These are phyloP conservation scores for Melanargia galathea DNA, from an alignment of 2,888 invertebrate genomes.

Conservation along the genomic window DNA sequence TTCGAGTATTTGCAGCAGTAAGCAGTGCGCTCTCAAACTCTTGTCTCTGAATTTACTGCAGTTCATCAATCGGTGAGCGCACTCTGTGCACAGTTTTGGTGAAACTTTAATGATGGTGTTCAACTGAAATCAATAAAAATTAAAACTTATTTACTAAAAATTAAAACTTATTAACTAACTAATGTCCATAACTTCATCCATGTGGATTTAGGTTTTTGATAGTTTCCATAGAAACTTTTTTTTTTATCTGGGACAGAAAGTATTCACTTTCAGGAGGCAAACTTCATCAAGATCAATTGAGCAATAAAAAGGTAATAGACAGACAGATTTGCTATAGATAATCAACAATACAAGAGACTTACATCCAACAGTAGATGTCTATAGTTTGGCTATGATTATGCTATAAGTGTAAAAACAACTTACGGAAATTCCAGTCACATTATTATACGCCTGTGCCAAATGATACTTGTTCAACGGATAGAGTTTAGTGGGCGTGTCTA, in stretches of 20 bases:
- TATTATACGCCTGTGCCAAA: neutral
- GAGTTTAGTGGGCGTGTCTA: neutral
- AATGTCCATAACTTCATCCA: too few species aligned
- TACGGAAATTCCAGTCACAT: slow-evolving; percentile 5
- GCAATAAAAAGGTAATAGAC: too few species aligned
- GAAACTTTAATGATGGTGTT: neutral
- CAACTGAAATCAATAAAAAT: neutral
- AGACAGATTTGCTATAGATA: too few species aligned
- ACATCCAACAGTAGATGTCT: too few species aligned
- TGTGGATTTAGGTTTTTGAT: too few species aligned
- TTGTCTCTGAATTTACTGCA: slow-evolving; percentile 2
- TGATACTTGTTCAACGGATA: neutral
- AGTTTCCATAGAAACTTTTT: too few species aligned
- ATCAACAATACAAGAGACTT: too few species aligned
- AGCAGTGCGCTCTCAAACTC: neutral
- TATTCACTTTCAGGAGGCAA: too few species aligned
- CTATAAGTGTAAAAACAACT: neutral
- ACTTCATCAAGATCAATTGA: too few species aligned
- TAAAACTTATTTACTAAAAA: neutral
- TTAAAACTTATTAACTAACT: too few species aligned
- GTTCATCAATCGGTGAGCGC: neutral
- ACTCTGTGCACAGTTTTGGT: neutral
- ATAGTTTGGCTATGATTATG: too few species aligned
- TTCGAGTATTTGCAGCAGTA: neutral
- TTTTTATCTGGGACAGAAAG: too few species aligned